These are phyloP conservation scores for Bhutanitis thaidina DNA, from an alignment of 2,888 invertebrate species.

Conservation along the genomic window DNA sequence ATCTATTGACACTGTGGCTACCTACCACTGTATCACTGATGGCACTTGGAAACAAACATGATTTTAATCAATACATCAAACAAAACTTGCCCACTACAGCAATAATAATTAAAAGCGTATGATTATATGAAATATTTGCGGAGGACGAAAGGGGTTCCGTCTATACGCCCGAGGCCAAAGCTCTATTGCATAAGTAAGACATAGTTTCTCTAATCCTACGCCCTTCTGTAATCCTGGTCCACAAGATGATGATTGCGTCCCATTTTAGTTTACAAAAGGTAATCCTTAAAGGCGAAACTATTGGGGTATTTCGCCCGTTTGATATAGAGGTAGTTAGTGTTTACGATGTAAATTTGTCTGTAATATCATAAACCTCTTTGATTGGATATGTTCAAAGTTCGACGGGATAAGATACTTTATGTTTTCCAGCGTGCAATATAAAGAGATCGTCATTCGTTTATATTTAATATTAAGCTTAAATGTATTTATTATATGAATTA, in stretches of 20 bases:
- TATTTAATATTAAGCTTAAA: too few species aligned
- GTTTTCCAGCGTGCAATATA: constrained; percentile 20
- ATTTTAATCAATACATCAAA: constrained; percentile 79
- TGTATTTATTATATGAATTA: too few species aligned
- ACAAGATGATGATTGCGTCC: constrained; percentile 76
- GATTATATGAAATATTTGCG: constrained; percentile 76
- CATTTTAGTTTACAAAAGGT: constrained; percentile 79
- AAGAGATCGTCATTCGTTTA: too few species aligned
- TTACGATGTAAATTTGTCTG: constrained; percentile 75
- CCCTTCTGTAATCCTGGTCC: constrained; percentile 69
- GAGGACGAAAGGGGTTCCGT: constrained; percentile 62
- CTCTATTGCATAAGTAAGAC: constrained; percentile 43
- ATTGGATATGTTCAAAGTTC: constrained; percentile 64
- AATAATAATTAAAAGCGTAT: constrained; percentile 80
- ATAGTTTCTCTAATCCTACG: constrained; percentile 44
- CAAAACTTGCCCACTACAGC: constrained; percentile 70
- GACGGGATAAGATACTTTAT: constrained; percentile 46
- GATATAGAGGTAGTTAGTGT: constrained; percentile 60
- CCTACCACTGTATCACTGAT: constrained; percentile 35
- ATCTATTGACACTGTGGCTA: constrained; percentile 56
- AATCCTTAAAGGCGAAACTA: constrained; percentile 74
- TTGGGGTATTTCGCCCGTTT: constrained; percentile 64
- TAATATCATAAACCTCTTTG: constrained; percentile 78
- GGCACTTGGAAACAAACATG: constrained; percentile 72
- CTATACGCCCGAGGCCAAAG: constrained; percentile 52